Evolutionary conservation across 2,888 invertebrate genomes (phyloP).

Genomic region (Conomelus anceps): DNA sequence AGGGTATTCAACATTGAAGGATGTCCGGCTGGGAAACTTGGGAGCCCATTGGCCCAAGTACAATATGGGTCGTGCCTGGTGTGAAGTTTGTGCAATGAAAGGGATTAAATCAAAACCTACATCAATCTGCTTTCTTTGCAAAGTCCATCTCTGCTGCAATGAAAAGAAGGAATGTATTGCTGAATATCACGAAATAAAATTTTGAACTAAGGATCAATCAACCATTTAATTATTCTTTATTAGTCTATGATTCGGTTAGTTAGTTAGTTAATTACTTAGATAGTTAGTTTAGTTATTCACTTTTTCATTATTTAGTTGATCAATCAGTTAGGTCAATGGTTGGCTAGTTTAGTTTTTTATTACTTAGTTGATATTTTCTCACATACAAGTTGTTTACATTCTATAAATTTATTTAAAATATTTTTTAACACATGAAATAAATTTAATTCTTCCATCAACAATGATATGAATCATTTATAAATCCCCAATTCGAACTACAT

Average conservation of each 20-base stretch:
- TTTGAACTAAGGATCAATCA: background rate
- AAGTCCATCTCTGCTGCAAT: background rate
- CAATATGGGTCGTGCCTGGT: background rate
- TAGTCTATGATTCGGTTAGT: background rate
- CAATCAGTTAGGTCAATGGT: background rate
- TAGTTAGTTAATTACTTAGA: no score
- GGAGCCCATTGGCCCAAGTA: background rate
- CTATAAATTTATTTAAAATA: background rate
- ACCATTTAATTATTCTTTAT: background rate
- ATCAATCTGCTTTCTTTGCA: background rate
- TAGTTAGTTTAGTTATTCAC: background rate
- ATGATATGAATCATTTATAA: background rate
- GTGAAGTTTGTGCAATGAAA: background rate
- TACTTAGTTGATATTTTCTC: background rate
- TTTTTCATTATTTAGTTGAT: background rate
- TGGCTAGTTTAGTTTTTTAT: background rate
- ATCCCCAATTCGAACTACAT: background rate
- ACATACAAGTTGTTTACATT: background rate
- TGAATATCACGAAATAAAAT: background rate
- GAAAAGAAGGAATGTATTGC: background rate
- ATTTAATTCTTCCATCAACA: background rate
- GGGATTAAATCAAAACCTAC: slow-evolving; percentile 3
- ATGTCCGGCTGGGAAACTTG: background rate
- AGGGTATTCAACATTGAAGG: background rate
- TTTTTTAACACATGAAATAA: background rate